Evolutionary conservation across 2,888 invertebrate genomes (phyloP).

Genomic region (Acanthosepion pharaonis): DNA sequence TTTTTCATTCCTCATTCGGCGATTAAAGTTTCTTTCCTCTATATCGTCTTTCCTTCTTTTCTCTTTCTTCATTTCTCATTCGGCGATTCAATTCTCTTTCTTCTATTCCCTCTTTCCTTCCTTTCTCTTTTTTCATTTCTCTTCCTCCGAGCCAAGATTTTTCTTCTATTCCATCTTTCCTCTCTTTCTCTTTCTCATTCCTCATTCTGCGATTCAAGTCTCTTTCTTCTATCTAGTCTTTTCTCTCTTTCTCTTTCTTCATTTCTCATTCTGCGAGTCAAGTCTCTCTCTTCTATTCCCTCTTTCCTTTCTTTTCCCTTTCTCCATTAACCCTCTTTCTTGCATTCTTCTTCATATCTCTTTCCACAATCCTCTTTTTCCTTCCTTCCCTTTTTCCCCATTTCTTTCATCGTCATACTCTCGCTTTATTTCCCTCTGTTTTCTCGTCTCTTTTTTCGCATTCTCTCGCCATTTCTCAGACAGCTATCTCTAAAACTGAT

Average conservation of each 20-base stretch:
- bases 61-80: neutral
- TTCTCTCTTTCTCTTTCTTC: neutral
- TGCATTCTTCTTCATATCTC: neutral
- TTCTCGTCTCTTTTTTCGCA: fast-evolving
- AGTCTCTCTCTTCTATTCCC: neutral
- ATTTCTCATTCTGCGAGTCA: neutral
- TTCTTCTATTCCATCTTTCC: neutral
- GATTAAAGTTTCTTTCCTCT: neutral
- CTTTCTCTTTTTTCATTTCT: too few relatives aligned
- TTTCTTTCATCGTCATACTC: neutral
- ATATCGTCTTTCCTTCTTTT: neutral
- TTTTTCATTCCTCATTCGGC: too few relatives aligned
- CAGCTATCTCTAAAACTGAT: neutral
- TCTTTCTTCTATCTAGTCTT: neutral
- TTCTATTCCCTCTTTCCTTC: too few relatives aligned
- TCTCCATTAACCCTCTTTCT: neutral
- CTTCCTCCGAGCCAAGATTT: neutral
- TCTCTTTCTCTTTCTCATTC: neutral
- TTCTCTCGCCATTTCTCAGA: too few relatives aligned
- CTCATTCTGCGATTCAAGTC: too few relatives aligned
- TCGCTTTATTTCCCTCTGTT: neutral
- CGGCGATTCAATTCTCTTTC: too few relatives aligned
- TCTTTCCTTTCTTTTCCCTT: neutral
- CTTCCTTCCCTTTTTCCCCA: neutral
- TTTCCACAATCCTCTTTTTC: neutral